Evolutionary conservation across 2,888 invertebrate species (phyloP), one percentile per base, ranked within the genome.

Genomic region (Polydesmus complanatus): DNA sequence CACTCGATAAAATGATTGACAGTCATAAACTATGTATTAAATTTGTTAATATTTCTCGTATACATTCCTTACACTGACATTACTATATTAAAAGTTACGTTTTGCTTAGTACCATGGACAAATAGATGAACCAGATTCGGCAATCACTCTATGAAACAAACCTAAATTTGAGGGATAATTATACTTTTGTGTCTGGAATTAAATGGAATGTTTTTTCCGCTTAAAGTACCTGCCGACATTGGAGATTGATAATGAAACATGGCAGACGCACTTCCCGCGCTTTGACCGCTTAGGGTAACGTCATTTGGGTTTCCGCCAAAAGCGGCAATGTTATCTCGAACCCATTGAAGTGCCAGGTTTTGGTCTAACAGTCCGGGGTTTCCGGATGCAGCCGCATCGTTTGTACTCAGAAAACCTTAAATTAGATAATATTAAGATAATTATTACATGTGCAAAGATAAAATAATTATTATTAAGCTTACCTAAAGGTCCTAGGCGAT

Each of bases 401-500:
- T 37, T 8, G 37, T 37, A 14, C 8, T 14, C 14, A 37, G 37
- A 37, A 37, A 37, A 37, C 37, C 37, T 37, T 8, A 14, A 14
- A 37, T 8, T n/a, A n/a, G n/a, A 37, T 8, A 37, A 14, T 8
- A 37, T 8, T 37, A 37, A 37, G 8, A 8, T 37, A 37, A 37
- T 37, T 37, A 37, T 8, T 37, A 5, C 5, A 37, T 37, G 37
- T 37, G 37, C 8, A 5, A 14, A 5, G 5, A 37, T 8, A 37
- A 37, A 14, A 8, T 37, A 14, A 5, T 37, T 37, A 37, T 8
- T 8, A 37, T n/a, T 14, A 14, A 8, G 37, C 37, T 37, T 8
- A 61, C 61, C 61, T 19, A 61, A 47, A 11, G 49, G 21, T 11
- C 54, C 54, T 14, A 61, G 48, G 1, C 61, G 61, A 26, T 61